Conservation (phyloP, 2,888 invertebrate species). For the Parasteatoda lunata region DNA sequence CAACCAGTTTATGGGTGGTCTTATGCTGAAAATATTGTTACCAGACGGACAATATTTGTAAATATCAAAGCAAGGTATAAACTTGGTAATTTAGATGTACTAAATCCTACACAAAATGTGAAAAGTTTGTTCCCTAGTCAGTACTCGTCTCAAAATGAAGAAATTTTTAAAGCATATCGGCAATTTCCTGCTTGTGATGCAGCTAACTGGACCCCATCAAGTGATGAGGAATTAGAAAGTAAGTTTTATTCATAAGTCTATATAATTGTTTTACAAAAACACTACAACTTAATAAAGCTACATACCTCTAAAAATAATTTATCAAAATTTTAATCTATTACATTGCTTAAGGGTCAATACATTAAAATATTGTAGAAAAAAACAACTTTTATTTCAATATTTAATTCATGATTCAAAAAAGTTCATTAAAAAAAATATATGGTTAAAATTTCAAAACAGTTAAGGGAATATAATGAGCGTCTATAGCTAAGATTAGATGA, state of each 20-base stretch:
- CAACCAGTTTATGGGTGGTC: conserved; percentile 59
- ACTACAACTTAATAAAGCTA: no score
- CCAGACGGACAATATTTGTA: conserved; percentile 50
- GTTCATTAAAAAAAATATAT: no score
- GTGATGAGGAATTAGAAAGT: conserved; percentile 47
- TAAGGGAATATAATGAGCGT: no score
- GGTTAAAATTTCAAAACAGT: no score
- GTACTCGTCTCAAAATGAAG: conserved; percentile 43
- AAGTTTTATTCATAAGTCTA: conserved; percentile 6
- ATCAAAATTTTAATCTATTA: no score
- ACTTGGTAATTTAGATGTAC: conserved; percentile 28
- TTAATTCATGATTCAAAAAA: no score
- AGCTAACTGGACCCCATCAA: conserved; percentile 32
- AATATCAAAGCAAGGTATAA: conserved; percentile 54
- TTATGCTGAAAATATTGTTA: conserved; percentile 17
- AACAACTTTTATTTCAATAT: no score
- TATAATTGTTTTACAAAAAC: neutral
- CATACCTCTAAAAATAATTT: no score
- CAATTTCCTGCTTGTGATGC: conserved; percentile 47
- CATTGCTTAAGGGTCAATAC: no score
- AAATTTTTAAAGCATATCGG: conserved; percentile 33
- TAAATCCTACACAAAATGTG: conserved; percentile 34
- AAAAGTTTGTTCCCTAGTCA: conserved; percentile 40
- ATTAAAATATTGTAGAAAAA: no score
- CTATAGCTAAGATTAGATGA: no score